These are phyloP conservation scores for Geotrupes spiniger DNA, from an alignment of 2,888 invertebrate genomes.

Conservation along the genomic window DNA sequence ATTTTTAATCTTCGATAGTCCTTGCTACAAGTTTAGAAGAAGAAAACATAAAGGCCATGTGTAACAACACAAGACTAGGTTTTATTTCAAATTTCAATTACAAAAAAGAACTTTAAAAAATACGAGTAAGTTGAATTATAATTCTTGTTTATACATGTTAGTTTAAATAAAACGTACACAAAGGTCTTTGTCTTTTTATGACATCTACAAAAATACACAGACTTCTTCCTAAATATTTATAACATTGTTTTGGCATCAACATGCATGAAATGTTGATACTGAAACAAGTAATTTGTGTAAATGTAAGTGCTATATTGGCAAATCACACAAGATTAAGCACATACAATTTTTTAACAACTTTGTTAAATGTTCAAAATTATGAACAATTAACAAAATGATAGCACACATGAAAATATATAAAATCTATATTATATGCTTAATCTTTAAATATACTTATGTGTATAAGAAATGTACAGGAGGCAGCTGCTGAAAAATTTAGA, in stretches of 20 bases:
- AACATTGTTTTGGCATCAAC: conserved; percentile 9
- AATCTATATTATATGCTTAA: conserved; percentile 17
- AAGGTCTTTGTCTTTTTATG: conserved; percentile 18
- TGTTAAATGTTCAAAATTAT: conserved; percentile 11
- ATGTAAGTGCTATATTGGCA: conserved; percentile 29
- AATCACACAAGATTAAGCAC: conserved; percentile 38
- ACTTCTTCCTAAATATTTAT: conserved; percentile 31
- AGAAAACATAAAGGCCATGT: too few species aligned
- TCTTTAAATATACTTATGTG: conserved; percentile 7
- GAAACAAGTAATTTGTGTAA: conserved; percentile 20
- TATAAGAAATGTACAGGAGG: conserved; percentile 28
- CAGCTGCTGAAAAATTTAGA: conserved; percentile 19
- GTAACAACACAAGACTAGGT: conserved; percentile 44
- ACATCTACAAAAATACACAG: conserved; percentile 47
- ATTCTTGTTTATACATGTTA: conserved; percentile 16
- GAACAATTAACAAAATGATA: conserved; percentile 16
- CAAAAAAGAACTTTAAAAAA: conserved; percentile 27
- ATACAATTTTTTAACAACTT: conserved; percentile 20
- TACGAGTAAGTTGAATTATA: conserved; percentile 20
- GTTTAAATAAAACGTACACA: conserved; percentile 3
- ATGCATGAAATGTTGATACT: conserved; percentile 12
- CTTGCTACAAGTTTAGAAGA: too few species aligned
- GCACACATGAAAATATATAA: conserved; percentile 24
- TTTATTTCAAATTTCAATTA: conserved; percentile 40
- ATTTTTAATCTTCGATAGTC: too few species aligned